Base-by-base conservation (phyloP, 2,888 invertebrate species). In the Noctua janthe region DNA sequence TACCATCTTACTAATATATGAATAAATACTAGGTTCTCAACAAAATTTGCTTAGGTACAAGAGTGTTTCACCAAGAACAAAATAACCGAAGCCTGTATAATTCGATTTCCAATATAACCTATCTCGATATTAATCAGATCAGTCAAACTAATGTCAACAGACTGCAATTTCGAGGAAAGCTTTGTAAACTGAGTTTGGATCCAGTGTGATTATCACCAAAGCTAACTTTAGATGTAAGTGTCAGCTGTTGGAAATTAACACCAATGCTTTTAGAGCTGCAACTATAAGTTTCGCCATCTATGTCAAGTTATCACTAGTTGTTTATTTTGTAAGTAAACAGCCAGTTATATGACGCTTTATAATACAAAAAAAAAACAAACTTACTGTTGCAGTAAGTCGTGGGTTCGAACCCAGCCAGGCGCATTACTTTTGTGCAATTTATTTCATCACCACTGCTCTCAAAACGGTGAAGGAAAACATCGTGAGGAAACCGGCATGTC, bases 171-270 rank as follows among this genome's bases (percentile, higher is more conserved):
- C 35, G 35, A 35, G 47, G n/a, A 54, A 54, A 23, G 35, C 56
- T 76, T 54, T 59, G 39, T 51, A 39, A 70, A 56, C 51, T 17
- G 11, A 82, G 47, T 67, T 59, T 43, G 2, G 23, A 23, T 56
- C 43, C 20, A 59, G 67, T 51, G 29, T 67, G 51, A 56, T 67
- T 84, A 80, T 74, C 54, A 54, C n/a, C 43, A 15, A 29, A n/a
- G 39, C 56, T n/a, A n/a, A 54, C 17, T 54, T 1, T 64, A 47
- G 54, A 17, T 54, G 17, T 10, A 17, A 54, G 39, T 29, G 1
- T 6, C 43, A 64, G 35, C 49, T 72, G 56, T 47, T 49, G 47
- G 35, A 72, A 69, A 80, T 80, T 56, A 80, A 75, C 67, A 69
- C 54, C 23, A 49, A 64, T 51, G 49, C 4, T 74, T 69, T 71